Conservation (phyloP, 2,797 vertebrate genomes). For the Limosa lapponica region DNA sequence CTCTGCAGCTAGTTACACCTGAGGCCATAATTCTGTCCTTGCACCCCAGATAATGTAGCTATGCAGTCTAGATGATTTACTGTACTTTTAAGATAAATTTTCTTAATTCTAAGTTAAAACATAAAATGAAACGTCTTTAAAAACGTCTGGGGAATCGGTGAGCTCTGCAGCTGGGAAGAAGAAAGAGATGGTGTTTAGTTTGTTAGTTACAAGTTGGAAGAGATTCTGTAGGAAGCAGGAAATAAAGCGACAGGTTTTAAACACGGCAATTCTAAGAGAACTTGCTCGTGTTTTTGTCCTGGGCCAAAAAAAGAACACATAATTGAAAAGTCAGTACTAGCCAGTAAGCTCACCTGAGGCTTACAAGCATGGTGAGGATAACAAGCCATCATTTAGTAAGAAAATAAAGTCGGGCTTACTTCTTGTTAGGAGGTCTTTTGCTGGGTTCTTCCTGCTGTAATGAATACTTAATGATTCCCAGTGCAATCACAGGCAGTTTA, state of each 20-base stretch:
- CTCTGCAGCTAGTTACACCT: slow-evolving; percentile 18
- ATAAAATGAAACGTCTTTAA: not conserved
- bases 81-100: slow-evolving; percentile 58
- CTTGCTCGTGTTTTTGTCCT: not conserved
- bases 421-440: not conserved
- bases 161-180: slow-evolving; percentile 21
- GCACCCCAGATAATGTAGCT: not conserved
- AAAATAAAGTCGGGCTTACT: not conserved
- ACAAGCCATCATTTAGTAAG: not conserved
- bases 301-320: not conserved
- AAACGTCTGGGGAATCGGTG: not conserved
- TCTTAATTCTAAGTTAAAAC: slow-evolving; percentile 27
- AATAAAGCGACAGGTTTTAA: not conserved
- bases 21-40: slow-evolving; percentile 32
- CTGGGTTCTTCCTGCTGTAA: not conserved
- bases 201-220: not conserved
- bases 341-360: not conserved
- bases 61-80: not conserved
- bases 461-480: not conserved
- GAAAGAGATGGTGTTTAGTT: not conserved
- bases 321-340: not conserved
- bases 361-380: not conserved
- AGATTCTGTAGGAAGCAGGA: not conserved
- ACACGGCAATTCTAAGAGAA: not conserved
- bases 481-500: not conserved